Evolutionary conservation across 2,888 invertebrate genomes (phyloP), one percentile per base, ranked within the genome.

Genomic region (Lissonota sp.): DNA sequence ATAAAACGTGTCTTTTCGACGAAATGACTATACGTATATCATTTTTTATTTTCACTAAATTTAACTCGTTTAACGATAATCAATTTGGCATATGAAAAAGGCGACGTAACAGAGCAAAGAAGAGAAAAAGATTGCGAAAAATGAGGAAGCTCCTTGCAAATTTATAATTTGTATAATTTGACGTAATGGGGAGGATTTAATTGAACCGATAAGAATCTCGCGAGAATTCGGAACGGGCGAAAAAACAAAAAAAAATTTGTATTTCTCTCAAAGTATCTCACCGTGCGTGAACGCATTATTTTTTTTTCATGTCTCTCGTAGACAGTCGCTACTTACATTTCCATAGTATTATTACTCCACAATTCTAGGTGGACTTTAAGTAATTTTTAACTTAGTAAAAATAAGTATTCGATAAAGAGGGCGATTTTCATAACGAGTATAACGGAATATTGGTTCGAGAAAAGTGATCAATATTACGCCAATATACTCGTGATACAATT

Each of bases 291-390:
- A 46, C 44, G 60, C 73, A 44, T 49, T 39, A 63, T 42, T 73
- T 77, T 62, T 64, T 39, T 57, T 74, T 6, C 67, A 26, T 58
- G 12, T 57, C 42, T 46, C 49, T 26, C 70, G 55, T 53, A 60
- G 69, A 77, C 62, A 73, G 44, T 77, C 49, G 63, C 74, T 83
- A 82, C 74, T 71, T 83, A 80, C 67, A 74, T 70, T 73, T 79
- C 82, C 78, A 80, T 67, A 69, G 78, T 77, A 80, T 26, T 74
- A 74, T 63, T 37, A 58, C 73, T 83, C 78, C 79, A 82, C 72
- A 81, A 51, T 69, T 64, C 71, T 79, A 71, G 26, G 26, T 62
- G 26, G 55, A 69, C 73, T 74, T n/a, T 71, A 67, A 70, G 49
- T 77, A 66, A 77, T 62, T 79, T 77, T 67, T 62, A 72, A 73